Evolutionary conservation across 2,888 invertebrate species (phyloP).

Genomic region (Netelia melanura): DNA sequence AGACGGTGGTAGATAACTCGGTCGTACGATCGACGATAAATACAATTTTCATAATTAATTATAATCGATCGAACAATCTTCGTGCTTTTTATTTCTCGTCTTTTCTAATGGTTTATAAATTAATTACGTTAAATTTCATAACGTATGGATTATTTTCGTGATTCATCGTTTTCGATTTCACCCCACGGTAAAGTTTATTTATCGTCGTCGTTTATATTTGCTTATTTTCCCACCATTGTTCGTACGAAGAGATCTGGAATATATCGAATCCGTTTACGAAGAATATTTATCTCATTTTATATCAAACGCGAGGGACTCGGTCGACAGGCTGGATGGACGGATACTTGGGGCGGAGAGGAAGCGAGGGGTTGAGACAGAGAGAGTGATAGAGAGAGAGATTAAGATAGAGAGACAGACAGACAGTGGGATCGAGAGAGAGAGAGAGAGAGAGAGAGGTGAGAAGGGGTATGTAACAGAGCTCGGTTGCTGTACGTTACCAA

Average conservation of each 20-base stretch:
- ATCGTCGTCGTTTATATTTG: slow-evolving; percentile 9
- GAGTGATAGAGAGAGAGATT: neutral
- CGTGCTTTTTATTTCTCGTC: too few relatives aligned
- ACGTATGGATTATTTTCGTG: too few relatives aligned
- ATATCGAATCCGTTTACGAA: slow-evolving; percentile 30
- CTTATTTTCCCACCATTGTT: slow-evolving; percentile 34
- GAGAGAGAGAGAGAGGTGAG: neutral
- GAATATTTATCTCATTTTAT: neutral
- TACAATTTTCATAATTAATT: too few relatives aligned
- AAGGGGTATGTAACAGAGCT: neutral
- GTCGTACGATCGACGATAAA: too few relatives aligned
- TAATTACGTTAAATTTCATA: too few relatives aligned
- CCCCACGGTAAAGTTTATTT: too few relatives aligned
- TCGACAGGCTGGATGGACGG: neutral
- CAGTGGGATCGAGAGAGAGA: neutral
- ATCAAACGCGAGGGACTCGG: slow-evolving; percentile 25
- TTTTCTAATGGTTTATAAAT: too few relatives aligned
- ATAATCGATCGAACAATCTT: too few relatives aligned
- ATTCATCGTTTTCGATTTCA: too few relatives aligned
- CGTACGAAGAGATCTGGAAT: slow-evolving; percentile 46
- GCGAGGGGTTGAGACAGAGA: neutral
- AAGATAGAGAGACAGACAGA: neutral
- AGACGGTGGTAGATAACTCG: too few relatives aligned
- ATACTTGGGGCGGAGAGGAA: too few relatives aligned
- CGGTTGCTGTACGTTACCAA: neutral